Evolutionary conservation across 2,113 vertebrate genomes (phyloP).

Genomic region (Vombatus ursinus): DNA sequence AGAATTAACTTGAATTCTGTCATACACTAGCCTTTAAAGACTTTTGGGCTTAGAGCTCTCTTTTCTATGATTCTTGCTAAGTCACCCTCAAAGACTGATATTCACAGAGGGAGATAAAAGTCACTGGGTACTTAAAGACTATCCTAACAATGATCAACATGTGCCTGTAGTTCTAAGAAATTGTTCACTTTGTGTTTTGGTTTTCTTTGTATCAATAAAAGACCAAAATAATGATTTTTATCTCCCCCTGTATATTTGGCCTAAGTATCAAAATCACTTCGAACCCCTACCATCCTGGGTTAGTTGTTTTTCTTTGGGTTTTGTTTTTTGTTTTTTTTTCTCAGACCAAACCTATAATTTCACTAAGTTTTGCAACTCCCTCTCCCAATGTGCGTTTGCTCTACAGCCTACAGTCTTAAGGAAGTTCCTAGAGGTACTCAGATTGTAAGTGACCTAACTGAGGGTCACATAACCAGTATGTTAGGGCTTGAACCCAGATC

Average conservation of each 20-base stretch:
- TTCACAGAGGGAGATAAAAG: neutral
- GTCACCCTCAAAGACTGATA: neutral
- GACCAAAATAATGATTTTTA: neutral
- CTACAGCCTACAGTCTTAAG: neutral
- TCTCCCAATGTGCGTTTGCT: neutral
- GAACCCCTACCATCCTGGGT: neutral
- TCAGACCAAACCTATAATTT: neutral
- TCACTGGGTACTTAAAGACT: neutral
- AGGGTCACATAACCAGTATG: neutral
- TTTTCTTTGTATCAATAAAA: neutral
- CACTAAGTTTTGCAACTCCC: neutral
- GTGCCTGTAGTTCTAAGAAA: neutral
- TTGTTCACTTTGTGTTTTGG: neutral
- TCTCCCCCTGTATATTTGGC: neutral
- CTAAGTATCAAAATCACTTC: neutral
- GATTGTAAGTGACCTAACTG: neutral
- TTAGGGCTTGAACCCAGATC: neutral
- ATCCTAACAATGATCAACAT: rapidly evolving
- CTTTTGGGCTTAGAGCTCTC: neutral
- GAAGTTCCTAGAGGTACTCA: neutral
- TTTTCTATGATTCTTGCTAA: neutral
- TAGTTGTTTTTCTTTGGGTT: neutral
- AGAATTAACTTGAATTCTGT: neutral
- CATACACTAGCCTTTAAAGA: neutral
- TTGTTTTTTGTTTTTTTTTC: neutral